Conservation (phyloP, 1,140 invertebrate species). For the Ceratoteleas bidentatus region DNA sequence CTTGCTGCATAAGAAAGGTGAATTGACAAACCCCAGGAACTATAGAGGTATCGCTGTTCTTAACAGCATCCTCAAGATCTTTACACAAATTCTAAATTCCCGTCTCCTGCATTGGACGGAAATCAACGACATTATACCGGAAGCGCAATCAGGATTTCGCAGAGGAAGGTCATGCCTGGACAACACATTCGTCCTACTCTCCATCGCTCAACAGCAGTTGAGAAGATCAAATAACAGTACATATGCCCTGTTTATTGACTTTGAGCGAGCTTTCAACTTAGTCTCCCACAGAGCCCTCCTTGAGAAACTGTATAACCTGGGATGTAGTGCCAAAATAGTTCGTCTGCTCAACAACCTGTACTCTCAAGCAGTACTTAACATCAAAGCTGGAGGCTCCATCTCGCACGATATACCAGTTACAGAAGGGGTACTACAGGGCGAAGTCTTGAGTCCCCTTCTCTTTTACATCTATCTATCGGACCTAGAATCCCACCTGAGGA, state of each 20-base stretch:
- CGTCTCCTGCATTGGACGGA: too few relatives aligned
- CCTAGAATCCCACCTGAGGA: too few relatives aligned
- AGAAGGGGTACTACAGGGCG: neutral
- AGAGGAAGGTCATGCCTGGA: too few relatives aligned
- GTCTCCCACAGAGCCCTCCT: neutral
- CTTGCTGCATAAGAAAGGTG: neutral
- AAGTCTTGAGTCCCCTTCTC: too few relatives aligned
- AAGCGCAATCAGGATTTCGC: too few relatives aligned
- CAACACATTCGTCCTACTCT: neutral
- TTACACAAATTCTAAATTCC: too few relatives aligned
- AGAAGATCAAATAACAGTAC: neutral
- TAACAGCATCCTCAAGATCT: neutral
- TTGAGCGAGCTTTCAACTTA: neutral
- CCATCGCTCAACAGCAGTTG: neutral
- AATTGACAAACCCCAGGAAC: neutral
- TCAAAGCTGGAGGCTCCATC: neutral
- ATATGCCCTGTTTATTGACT: neutral
- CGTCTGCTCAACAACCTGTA: neutral
- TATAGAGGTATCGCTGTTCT: neutral
- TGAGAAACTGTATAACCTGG: neutral
- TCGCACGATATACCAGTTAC: neutral
- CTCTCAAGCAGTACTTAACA: neutral
- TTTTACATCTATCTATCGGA: too few relatives aligned
- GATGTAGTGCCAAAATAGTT: neutral
- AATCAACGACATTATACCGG: too few relatives aligned